phyloP scores from a whole-genome alignment of 2,113 vertebrate species.

The Gadus macrocephalus region DNA sequence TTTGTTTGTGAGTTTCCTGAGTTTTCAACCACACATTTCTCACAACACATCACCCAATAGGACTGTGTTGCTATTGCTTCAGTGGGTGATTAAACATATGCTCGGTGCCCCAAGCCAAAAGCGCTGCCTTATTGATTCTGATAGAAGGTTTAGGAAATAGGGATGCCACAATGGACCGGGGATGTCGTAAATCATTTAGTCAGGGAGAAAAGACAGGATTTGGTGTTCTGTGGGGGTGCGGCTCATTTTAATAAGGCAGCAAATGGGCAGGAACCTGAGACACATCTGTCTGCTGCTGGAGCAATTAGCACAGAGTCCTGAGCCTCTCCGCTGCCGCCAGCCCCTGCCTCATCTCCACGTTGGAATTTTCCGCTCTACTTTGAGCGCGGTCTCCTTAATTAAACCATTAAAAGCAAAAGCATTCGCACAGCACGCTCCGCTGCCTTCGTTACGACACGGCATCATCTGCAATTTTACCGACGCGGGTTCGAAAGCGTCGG shows the following conservation, averaged over 20 bases:
- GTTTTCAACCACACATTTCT: too few species aligned
- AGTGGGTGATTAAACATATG: conserved; percentile 30
- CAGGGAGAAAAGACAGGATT: conserved; percentile 45
- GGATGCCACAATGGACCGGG: conserved; percentile 26
- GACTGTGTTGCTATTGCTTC: background rate
- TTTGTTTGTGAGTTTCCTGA: too few species aligned
- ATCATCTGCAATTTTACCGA: conserved; percentile 65
- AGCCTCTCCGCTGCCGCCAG: conserved; percentile 28
- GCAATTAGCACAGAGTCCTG: conserved; percentile 58
- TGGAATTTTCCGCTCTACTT: conserved; percentile 65
- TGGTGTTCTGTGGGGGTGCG: conserved; percentile 43
- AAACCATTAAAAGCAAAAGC: conserved; percentile 70
- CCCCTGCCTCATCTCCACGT: conserved; percentile 40
- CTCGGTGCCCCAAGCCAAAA: conserved; percentile 31
- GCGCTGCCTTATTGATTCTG: conserved; percentile 15
- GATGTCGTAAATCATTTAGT: conserved; percentile 49
- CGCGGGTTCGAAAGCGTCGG: conserved; percentile 39
- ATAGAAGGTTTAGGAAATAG: conserved; percentile 31
- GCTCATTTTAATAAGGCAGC: conserved; percentile 56
- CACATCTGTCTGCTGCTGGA: conserved; percentile 62
- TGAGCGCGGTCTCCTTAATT: conserved; percentile 65
- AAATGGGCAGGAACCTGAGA: conserved; percentile 52
- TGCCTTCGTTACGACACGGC: conserved; percentile 63
- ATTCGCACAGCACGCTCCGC: conserved; percentile 64
- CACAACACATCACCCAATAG: too few species aligned